Conservation (phyloP, 2,797 vertebrate genomes). For the Coranthus polyacanthus region DNA sequence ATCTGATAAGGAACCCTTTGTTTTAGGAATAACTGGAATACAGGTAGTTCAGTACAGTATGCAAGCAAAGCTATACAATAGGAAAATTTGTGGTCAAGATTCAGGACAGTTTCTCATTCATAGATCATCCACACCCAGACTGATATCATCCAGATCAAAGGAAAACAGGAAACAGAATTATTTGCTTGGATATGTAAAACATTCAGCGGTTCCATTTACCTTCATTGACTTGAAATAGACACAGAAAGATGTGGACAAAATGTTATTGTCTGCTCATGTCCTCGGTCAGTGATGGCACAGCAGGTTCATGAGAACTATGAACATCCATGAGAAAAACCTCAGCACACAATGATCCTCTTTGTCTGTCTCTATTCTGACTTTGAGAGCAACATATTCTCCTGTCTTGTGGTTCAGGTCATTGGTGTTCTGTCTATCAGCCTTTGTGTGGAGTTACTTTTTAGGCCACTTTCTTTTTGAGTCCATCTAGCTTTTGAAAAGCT, state of each 20-base stretch:
- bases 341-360: slow-evolving; percentile 37
- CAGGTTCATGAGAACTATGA: slow-evolving; percentile 48
- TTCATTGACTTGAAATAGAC: slow-evolving; percentile 1
- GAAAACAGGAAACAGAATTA: slow-evolving; percentile 18
- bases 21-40: slow-evolving; percentile 7
- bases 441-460: slow-evolving; percentile 52
- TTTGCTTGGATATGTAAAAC: slow-evolving; percentile 29
- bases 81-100: slow-evolving; percentile 44
- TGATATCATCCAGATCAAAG: slow-evolving; percentile 46
- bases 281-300: slow-evolving; percentile 21
- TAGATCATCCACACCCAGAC: slow-evolving; percentile 21
- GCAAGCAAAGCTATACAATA: slow-evolving; percentile 38
- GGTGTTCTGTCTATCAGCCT: slow-evolving; percentile 24
- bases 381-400: slow-evolving; percentile 29
- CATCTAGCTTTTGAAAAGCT: slow-evolving; percentile 37
- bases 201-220: slow-evolving; percentile 25
- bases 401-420: slow-evolving; percentile 59
- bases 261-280: slow-evolving; percentile 31
- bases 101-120: slow-evolving; percentile 41
- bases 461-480: slow-evolving; percentile 23
- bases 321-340: slow-evolving; percentile 42
- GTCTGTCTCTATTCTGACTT: slow-evolving; percentile 50
- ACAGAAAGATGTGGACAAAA: slow-evolving; percentile 8
- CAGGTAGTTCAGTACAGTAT: slow-evolving; percentile 12
- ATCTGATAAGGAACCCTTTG: not conserved